phyloP scores from a whole-genome alignment of 1,140 invertebrate genomes.

The Formica exsecta region DNA sequence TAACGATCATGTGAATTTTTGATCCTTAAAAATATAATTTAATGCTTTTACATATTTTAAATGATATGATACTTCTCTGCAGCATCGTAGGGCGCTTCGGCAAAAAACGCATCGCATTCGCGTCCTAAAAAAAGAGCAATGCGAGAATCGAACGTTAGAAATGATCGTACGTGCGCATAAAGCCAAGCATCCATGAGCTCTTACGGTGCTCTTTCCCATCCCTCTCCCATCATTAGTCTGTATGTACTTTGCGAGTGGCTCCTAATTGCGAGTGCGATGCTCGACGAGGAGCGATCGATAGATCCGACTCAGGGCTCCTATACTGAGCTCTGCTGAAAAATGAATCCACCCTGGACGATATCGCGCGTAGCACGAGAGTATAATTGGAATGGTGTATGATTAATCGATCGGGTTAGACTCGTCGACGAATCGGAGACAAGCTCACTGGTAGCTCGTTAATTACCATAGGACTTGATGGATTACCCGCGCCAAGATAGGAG shows the following conservation, averaged over 20 bases:
- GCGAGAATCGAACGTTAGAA: conserved; percentile 34
- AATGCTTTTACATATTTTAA: conserved; percentile 28
- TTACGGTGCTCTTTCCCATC: not conserved
- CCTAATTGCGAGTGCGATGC: conserved; percentile 52
- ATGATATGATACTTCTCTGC: not conserved
- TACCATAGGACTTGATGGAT: conserved; percentile 67
- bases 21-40: not conserved
- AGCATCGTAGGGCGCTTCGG: not conserved
- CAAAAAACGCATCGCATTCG: conserved; percentile 14
- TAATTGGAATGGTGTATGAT: conserved; percentile 66
- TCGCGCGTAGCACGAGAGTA: not conserved
- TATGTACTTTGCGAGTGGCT: conserved; percentile 46
- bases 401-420: conserved; percentile 64
- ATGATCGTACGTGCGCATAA: conserved; percentile 49
- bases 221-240: conserved; percentile 14
- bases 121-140: conserved; percentile 33
- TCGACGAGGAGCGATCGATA: conserved; percentile 37
- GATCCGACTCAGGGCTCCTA: not conserved
- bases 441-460: conserved; percentile 65
- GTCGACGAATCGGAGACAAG: conserved; percentile 63
- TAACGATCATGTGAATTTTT: not conserved
- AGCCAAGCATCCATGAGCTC: conserved; percentile 33
- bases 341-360: conserved; percentile 37
- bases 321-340: conserved; percentile 25
- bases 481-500: conserved; percentile 47